Evolutionary conservation across 2,888 invertebrate genomes (phyloP), one percentile per base, ranked within the genome.

Genomic region (Thereva nobilitata): DNA sequence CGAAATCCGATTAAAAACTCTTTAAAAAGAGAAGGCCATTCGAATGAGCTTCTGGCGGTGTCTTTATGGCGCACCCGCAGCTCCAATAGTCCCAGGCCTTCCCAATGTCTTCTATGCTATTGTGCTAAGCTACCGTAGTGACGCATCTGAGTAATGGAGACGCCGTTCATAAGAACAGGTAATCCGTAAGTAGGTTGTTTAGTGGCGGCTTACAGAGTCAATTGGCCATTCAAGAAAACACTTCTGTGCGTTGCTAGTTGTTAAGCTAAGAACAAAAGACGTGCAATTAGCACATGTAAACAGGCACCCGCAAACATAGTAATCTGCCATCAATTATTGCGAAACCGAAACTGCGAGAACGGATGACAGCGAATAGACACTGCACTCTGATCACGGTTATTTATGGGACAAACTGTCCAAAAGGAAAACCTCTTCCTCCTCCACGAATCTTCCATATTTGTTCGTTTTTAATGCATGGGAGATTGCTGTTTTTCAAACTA

Each of bases 1-100:
- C 54, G 23, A 54, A 54, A 54, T 54, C 23, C 54, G 54, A 54
- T 54, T 54, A 54, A 54, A 54, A 54, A 5, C 4, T 41, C 12
- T 52, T 38, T 9, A 8, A 10, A 23, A n/a, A 47, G 9, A 47
- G 47, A 47, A 47, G 47, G 47, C 12, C 47, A 12, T 47, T 47
- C 5, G 9, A 3, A 6, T 47, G 47, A 12, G 12, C 47, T 47
- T 47, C 4, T 12, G 5, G 47, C 12, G 10, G 12, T 47, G 5
- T 47, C 47, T n/a, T 10, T 45, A 8, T 9, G 23, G 23, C 23
- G 23, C 23, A 23, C 23, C 23, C 23, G 23, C 23, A 23, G 23
- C 23, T 23, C 23, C 23, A 23, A 23, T 23, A 23, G 1, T 23
- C 23, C 23, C 23, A 23, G 23, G 23, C 23, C 23, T 23, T 23